These are phyloP conservation scores for Scaptomyza cyrtandrae DNA, from an alignment of 2,888 invertebrate genomes.

Conservation along the genomic window DNA sequence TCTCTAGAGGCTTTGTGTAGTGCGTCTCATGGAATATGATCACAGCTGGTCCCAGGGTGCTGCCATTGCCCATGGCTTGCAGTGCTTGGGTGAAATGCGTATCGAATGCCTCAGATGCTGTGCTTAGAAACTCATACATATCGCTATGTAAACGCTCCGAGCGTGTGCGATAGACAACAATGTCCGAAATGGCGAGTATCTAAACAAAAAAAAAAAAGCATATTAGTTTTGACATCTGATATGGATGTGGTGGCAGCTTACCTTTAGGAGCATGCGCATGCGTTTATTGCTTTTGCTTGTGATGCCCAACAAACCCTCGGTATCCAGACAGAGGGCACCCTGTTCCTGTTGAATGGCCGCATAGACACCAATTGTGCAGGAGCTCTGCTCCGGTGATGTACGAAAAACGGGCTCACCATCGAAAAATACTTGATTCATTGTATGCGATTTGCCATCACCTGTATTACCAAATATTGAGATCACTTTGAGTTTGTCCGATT, in stretches of 20 bases:
- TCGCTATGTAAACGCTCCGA: constrained; percentile 91
- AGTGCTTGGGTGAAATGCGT: constrained; percentile 89
- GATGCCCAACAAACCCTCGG: constrained; percentile 90
- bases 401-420: constrained; percentile 86
- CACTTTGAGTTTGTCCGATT: constrained; percentile 88
- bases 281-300: constrained; percentile 80
- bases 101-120: constrained; percentile 90
- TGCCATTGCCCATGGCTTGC: constrained; percentile 82
- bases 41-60: constrained; percentile 89
- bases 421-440: constrained; percentile 90
- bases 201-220: constrained; percentile 46
- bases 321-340: constrained; percentile 90
- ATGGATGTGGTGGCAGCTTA: constrained; percentile 43
- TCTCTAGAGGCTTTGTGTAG: constrained; percentile 88
- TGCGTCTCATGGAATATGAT: constrained; percentile 92
- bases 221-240: not conserved
- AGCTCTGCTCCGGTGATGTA: constrained; percentile 85
- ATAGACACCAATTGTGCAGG: constrained; percentile 92
- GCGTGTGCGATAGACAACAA: constrained; percentile 91
- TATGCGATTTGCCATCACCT: constrained; percentile 93
- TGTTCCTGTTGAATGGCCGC: constrained; percentile 89
- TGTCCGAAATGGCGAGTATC: constrained; percentile 92
- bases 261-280: constrained; percentile 89
- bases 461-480: constrained; percentile 94
- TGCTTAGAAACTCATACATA: constrained; percentile 91